Evolutionary conservation across 2,888 invertebrate genomes (phyloP), one percentile per base, ranked within the genome.

Genomic region (Hemithea aestivaria): DNA sequence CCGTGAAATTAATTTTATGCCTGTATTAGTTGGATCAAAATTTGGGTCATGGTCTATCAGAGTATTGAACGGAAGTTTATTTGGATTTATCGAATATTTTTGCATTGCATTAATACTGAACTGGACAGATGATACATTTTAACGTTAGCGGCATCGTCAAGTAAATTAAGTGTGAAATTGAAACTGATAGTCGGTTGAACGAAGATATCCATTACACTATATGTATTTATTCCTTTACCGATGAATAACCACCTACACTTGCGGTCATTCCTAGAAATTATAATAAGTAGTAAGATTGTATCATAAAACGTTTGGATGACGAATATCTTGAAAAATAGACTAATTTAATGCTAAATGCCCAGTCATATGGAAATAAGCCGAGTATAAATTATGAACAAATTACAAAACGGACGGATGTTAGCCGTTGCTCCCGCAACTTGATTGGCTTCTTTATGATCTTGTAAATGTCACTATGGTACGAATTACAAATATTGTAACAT

Each of bases 401-500:
- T 62, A 60, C 65, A 61, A 62, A 51, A 59, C 58, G 54, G 71
- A 73, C 79, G 81, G 79, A 78, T 79, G 73, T 71, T 66, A 72
- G 58, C 68, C 67, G 74, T 72, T 77, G 78, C 76, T 73, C 73
- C 66, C 67, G 51, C 62, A 66, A 66, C 59, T 60, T 60, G 66
- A 78, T 72, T 78, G 74, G 62, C 73, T 74, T 79, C 56, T 80
- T 77, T 77, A 80, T 73, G 72, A 69, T n/a, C n/a, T n/a, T n/a
- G n/a, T n/a, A n/a, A n/a, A n/a, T n/a, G n/a, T n/a, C n/a, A n/a
- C n/a, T n/a, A n/a, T n/a, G n/a, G n/a, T n/a, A n/a, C n/a, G n/a
- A n/a, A n/a, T n/a, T n/a, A n/a, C n/a, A n/a, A n/a, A n/a, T n/a
- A n/a, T n/a, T n/a, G n/a, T n/a, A n/a, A n/a, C n/a, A n/a, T n/a